These are phyloP conservation scores for Pteromalus puparum DNA, from an alignment of 1,140 invertebrate species.

Conservation along the genomic window DNA sequence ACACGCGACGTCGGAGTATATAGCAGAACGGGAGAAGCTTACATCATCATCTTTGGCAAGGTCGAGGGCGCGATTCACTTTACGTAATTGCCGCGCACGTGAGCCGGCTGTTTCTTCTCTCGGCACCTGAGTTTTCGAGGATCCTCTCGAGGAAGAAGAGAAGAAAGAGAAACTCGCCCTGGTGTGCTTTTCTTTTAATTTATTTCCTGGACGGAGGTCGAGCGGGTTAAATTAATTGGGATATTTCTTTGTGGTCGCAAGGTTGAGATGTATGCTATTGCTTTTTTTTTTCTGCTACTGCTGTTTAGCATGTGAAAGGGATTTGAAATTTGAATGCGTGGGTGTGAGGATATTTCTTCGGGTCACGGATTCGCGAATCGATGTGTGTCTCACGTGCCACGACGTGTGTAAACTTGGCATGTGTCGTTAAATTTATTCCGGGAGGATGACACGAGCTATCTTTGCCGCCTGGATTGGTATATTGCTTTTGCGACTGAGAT, in stretches of 20 bases:
- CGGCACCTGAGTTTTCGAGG: not conserved
- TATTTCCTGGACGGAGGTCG: not conserved
- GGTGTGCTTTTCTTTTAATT: not conserved
- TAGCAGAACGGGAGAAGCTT: not conserved
- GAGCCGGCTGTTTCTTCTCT: constrained; percentile 31
- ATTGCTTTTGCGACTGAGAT: too few species aligned
- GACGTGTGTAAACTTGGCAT: too few species aligned
- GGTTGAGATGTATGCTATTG: not conserved
- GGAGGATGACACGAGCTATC: too few species aligned
- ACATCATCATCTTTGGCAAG: constrained; percentile 53
- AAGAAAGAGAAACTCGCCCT: constrained; percentile 30
- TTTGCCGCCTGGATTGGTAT: too few species aligned
- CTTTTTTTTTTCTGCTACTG: too few species aligned
- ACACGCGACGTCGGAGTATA: constrained; percentile 7
- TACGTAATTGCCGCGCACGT: constrained; percentile 47
- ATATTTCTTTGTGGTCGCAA: not conserved
- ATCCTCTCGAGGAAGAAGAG: not conserved
- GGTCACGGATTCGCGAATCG: too few species aligned
- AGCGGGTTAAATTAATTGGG: not conserved
- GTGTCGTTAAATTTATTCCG: too few species aligned
- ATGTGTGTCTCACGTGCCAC: too few species aligned
- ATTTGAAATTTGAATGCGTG: too few species aligned
- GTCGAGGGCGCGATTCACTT: constrained; percentile 56
- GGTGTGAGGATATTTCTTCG: too few species aligned
- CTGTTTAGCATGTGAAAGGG: too few species aligned